Evolutionary conservation across 2,113 vertebrate genomes (phyloP).

Genomic region (Aramus guarauna): DNA sequence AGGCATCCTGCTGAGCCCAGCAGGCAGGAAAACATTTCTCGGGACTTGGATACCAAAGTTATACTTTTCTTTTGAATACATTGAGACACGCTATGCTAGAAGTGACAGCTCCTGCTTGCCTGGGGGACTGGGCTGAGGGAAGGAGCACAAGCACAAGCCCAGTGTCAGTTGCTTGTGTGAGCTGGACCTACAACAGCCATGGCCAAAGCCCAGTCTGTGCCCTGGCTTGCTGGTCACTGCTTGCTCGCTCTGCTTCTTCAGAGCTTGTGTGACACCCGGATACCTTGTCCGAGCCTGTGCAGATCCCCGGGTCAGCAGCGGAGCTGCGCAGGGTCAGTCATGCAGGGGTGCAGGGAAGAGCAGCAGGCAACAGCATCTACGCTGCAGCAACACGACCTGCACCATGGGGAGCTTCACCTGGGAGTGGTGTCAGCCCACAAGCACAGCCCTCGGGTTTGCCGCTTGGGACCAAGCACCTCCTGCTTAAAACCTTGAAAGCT

Average conservation of each 20-base stretch:
- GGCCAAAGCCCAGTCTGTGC: neutral
- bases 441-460: no score
- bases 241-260: neutral
- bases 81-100: neutral
- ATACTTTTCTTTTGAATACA: neutral
- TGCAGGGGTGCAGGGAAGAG: neutral
- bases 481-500: neutral
- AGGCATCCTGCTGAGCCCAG: neutral
- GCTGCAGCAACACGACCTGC: neutral
- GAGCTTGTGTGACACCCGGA: neutral
- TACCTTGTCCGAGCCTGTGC: no score
- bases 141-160: neutral
- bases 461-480: neutral
- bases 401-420: no score
- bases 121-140: neutral
- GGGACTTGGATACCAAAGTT: neutral
- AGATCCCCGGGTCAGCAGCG: neutral
- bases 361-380: no score
- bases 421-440: fast-evolving
- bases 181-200: neutral
- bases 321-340: neutral
- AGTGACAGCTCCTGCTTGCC: neutral
- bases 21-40: neutral
- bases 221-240: neutral
- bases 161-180: neutral